A percentile compares a stretch with the other conserved stretches of the same genome.
These are phyloP conservation scores for Phylloscopus trochilus DNA, from an alignment of 2,113 vertebrate species.

Conservation along the genomic window DNA sequence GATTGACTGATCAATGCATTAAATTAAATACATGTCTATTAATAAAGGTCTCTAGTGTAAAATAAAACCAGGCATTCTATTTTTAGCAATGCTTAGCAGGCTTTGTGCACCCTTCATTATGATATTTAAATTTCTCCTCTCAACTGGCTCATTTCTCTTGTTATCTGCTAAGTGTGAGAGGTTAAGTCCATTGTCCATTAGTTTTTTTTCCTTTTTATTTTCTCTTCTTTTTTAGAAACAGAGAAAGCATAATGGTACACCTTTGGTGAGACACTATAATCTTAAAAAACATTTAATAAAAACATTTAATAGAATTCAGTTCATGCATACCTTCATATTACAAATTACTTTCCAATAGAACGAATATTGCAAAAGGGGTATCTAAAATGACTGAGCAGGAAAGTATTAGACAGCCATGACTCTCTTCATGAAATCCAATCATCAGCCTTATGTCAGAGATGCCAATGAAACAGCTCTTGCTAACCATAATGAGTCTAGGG, in stretches of 20 bases:
- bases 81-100: slow-evolving; percentile 17
- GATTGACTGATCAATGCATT: background rate
- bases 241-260: background rate
- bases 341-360: background rate
- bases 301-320: background rate
- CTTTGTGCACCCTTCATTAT: background rate
- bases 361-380: background rate
- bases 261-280: background rate
- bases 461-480: background rate
- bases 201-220: background rate
- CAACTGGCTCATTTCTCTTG: background rate
- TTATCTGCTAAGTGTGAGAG: background rate
- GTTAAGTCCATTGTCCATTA: background rate
- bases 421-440: background rate
- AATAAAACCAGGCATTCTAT: background rate
- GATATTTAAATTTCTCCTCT: slow-evolving; percentile 7
- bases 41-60: slow-evolving; percentile 11
- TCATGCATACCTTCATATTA: background rate
- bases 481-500: background rate
- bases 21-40: background rate
- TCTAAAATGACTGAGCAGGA: background rate
- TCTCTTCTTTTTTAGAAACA: background rate
- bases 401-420: background rate
- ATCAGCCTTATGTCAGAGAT: background rate
- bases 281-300: background rate